These are phyloP conservation scores for Ichneumon xanthorius DNA, from an alignment of 2,888 invertebrate genomes.

Conservation along the genomic window DNA sequence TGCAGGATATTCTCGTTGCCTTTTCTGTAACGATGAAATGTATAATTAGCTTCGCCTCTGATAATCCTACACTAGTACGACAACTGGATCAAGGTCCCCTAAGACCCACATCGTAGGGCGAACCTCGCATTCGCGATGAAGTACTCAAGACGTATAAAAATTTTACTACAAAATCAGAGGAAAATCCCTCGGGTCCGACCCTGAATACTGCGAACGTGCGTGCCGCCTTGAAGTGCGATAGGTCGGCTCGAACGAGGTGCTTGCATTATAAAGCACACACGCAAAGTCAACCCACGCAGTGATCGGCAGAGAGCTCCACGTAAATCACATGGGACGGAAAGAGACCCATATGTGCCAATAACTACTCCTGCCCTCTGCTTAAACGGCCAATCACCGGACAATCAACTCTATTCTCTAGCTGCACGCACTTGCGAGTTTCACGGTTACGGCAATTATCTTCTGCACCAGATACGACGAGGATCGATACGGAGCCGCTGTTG, in stretches of 20 bases:
- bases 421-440: conserved; percentile 68
- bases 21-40: no score
- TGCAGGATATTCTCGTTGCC: no score
- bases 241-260: conserved; percentile 29
- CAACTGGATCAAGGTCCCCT: not conserved
- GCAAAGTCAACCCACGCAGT: not conserved
- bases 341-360: not conserved
- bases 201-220: conserved; percentile 1
- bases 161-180: not conserved
- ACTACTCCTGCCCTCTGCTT: conserved; percentile 11
- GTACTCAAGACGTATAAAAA: not conserved
- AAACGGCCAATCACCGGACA: conserved; percentile 10
- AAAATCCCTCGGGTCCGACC: not conserved
- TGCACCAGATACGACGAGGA: conserved; percentile 76
- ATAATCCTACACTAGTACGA: not conserved
- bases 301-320: not conserved
- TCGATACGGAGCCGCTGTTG: conserved; percentile 70
- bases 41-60: not conserved
- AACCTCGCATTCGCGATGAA: not conserved
- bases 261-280: conserved; percentile 7
- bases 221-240: conserved; percentile 54
- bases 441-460: conserved; percentile 76
- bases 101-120: not conserved
- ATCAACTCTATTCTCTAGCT: conserved; percentile 25
- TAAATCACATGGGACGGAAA: not conserved